A percentile compares a stretch with the other conserved stretches of the same genome.
phyloP scores from a whole-genome alignment of 1,140 invertebrate species.

The Nephotettix cincticeps region DNA sequence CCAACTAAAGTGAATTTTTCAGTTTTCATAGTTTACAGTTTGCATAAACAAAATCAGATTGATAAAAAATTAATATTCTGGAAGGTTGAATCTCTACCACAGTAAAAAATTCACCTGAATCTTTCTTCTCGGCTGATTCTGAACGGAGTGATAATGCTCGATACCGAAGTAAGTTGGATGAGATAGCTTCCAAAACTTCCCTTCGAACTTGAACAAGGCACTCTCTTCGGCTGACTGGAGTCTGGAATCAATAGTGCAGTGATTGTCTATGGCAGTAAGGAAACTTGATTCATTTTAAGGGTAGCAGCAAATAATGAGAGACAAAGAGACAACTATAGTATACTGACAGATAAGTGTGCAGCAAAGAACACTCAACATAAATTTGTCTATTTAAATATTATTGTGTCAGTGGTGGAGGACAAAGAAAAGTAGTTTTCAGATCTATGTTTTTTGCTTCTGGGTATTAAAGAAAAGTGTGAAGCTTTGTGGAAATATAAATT shows the following conservation, averaged over 20 bases:
- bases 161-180: neutral
- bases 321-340: too few species aligned
- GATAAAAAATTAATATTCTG: neutral
- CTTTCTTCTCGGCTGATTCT: neutral
- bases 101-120: neutral
- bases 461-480: too few species aligned
- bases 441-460: too few species aligned
- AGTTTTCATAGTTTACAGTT: neutral
- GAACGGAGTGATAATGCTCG: neutral
- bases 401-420: too few species aligned
- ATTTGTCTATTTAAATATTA: too few species aligned
- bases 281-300: too few species aligned
- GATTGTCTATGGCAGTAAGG: too few species aligned
- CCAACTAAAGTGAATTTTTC: neutral
- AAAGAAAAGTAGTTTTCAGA: too few species aligned
- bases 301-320: too few species aligned
- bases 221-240: neutral
- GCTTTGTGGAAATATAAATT: too few species aligned
- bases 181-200: conserved; percentile 1
- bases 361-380: too few species aligned
- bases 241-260: neutral
- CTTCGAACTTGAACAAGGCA: neutral
- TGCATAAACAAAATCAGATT: neutral
- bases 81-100: neutral
- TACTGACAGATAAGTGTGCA: too few species aligned